Evolutionary conservation across 2,888 invertebrate genomes (phyloP), one percentile per base, ranked within the genome.

Genomic region (Antheraea yamamai): DNA sequence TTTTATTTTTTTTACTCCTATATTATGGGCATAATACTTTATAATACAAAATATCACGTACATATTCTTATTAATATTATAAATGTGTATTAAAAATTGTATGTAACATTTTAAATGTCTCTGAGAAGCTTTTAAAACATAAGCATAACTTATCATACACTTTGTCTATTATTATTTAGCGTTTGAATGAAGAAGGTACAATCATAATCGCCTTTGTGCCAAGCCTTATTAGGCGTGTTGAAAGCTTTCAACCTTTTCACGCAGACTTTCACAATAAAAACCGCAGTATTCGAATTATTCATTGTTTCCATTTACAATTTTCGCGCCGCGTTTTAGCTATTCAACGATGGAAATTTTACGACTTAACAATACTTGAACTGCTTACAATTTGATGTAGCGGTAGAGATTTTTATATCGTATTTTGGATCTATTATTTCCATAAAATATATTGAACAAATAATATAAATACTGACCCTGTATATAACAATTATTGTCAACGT

Each of bases 181-280:
- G 82, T 83, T 88, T 87, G 86, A 86, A 76, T 72, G 70, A 74
- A 72, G 71, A 55, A 76, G 58, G 74, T 76, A 76, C 74, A 87
- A 83, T 84, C 85, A 86, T 91, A 92, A 92, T 92, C 92, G 90
- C 88, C 89, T 92, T 92, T 91, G 89, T 89, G 84, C 84, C 84
- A 87, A 88, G 89, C 88, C 91, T 91, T 91, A 90, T 88, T 66
- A 89, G 90, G 88, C 81, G 80, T 80, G 82, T 84, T 89, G 87
- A 91, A 91, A 92, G 92, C 92, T 88, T 89, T 88, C 83, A 85
- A 85, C 88, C 88, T 88, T 89, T 92, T 89, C 85, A 87, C 84
- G 82, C 85, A 81, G 84, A 87, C 87, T 90, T 89, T 88, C 83
- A 87, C 83, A 82, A 86, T 86, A 87, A 88, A 87, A 90, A 89